phyloP scores from a whole-genome alignment of 2,113 vertebrate genomes.

The Sturnira hondurensis region DNA sequence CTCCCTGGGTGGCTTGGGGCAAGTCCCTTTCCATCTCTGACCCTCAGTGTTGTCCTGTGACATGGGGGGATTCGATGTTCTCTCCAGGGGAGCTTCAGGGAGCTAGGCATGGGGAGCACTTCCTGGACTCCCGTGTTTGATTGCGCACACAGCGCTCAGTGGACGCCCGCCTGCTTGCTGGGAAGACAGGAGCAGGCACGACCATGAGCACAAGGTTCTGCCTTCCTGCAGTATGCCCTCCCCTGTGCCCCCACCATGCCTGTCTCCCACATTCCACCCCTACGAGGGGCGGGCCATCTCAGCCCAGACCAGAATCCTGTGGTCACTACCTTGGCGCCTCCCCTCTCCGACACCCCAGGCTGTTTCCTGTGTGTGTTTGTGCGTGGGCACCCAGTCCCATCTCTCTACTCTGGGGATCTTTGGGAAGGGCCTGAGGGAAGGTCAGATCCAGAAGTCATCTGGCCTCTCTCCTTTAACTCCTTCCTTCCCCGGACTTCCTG shows the following conservation, averaged over 20 bases:
- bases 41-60: not conserved
- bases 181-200: not conserved
- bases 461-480: not conserved
- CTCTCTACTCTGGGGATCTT: not conserved
- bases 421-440: not conserved
- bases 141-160: not conserved
- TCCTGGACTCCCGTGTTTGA: fast-evolving
- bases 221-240: not conserved
- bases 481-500: not conserved
- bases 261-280: not conserved
- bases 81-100: not conserved
- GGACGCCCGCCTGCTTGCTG: not conserved
- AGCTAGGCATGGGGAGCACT: not conserved
- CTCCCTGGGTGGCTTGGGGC: not conserved
- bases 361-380: constrained; percentile 67
- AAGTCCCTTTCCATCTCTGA: not conserved
- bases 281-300: not conserved
- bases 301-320: not conserved
- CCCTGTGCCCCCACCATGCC: fast-evolving
- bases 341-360: constrained; percentile 24
- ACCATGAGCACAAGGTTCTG: not conserved
- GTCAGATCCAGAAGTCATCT: not conserved
- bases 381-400: not conserved
- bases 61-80: not conserved
- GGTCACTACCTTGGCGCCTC: not conserved